Conservation (phyloP, 2,888 invertebrate genomes). For the Oscheius sp. region DNA sequence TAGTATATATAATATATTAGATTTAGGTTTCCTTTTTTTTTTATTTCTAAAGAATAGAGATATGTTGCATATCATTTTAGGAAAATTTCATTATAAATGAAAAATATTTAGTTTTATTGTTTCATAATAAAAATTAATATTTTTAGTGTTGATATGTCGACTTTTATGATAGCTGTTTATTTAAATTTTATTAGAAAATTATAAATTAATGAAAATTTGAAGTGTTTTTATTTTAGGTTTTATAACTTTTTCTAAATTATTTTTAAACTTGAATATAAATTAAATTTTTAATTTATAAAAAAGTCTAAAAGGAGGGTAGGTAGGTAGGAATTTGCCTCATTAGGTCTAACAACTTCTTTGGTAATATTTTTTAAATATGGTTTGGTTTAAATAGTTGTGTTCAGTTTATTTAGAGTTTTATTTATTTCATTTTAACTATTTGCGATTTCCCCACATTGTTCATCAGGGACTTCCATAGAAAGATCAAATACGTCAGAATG, state of each 20-base stretch:
- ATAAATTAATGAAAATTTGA: constrained; percentile 52
- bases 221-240: constrained; percentile 53
- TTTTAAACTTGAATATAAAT: constrained; percentile 36
- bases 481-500: too few relatives aligned
- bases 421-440: too few relatives aligned
- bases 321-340: too few relatives aligned
- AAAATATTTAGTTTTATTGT: constrained; percentile 52
- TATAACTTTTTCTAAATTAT: constrained; percentile 48
- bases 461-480: too few relatives aligned
- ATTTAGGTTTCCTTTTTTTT: constrained; percentile 43
- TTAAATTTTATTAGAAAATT: constrained; percentile 53
- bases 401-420: too few relatives aligned
- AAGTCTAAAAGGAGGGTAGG: constrained; percentile 29
- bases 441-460: too few relatives aligned
- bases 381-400: too few relatives aligned
- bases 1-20: constrained; percentile 54
- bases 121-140: constrained; percentile 51
- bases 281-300: constrained; percentile 42
- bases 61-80: constrained; percentile 74
- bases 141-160: constrained; percentile 54
- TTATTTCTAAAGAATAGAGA: constrained; percentile 48
- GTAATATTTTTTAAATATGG: too few relatives aligned
- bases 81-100: constrained; percentile 72
- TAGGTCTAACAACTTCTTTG: too few relatives aligned
- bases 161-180: constrained; percentile 54